Evolutionary conservation across 2,888 invertebrate genomes (phyloP), one percentile per base, ranked within the genome.

Genomic region (Stenotaenia linearis): DNA sequence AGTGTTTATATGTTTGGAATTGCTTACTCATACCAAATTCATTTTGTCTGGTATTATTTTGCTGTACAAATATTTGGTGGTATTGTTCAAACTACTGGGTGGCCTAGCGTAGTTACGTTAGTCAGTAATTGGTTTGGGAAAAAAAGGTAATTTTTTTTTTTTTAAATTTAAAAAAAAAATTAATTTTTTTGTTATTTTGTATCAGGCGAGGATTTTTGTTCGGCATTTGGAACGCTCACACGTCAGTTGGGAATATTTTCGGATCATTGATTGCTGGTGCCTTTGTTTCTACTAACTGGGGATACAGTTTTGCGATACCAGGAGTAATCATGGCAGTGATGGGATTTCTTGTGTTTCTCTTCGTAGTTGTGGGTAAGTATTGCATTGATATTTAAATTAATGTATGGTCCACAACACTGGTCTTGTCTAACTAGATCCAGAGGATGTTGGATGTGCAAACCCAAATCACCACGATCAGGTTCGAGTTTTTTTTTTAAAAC

Each of bases 61-160:
- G 81, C 92, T 1, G 90, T 96, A 10, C 97, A 98, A 91, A 90
- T 91, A 0, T 87, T 92, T 6, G 93, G 93, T 0, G 98, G 98
- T 10, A 88, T 96, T 12, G 91, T 92, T 12, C 97, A 98, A 88
- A 95, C 97, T 0, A 93, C 96, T 0, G 97, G 98, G 0, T 98
- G 98, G 97, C 98, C 98, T 0, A 95, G 96, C 78, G 97, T 98
- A 0, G 97, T 98, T 0, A 90, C 93, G 0, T 91, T 94, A 1
- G 92, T 98, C 77, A 95, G 96, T n/a, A 95, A 97, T 85, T 98
- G 98, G 98, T 97, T 95, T 88, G 97, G 97, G 0, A 94, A 93
- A 87, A 91, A 92, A 45, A 97, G 85, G 86, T 86, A 83, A 77
- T 10, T n/a, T 9, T 18, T n/a, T 4, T 45, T 45, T 15, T 4